A percentile compares a stretch with the other conserved stretches of the same genome.
These are phyloP conservation scores for Drymodes brunneopygia DNA, from an alignment of 2,113 vertebrate species.

Conservation along the genomic window DNA sequence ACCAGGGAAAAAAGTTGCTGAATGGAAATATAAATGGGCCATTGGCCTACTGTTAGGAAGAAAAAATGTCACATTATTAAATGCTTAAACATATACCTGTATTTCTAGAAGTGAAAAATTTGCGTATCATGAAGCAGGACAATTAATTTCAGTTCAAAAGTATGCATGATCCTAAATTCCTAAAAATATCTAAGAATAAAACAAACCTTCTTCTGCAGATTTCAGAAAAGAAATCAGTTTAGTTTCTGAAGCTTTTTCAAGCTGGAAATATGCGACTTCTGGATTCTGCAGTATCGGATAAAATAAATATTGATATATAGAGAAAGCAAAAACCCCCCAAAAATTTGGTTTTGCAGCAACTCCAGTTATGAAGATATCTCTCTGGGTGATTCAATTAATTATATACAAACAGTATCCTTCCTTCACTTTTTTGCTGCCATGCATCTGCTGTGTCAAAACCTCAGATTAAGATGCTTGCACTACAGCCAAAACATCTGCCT, in stretches of 20 bases:
- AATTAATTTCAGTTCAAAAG: background rate
- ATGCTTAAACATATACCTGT: background rate
- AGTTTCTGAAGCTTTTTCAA: background rate
- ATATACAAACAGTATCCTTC: background rate
- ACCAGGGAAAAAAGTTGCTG: background rate
- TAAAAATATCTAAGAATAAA: background rate
- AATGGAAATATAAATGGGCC: background rate
- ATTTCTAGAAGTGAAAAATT: background rate
- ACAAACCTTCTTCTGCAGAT: background rate
- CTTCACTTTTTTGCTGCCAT: background rate
- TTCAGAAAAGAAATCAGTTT: background rate
- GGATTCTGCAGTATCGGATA: background rate
- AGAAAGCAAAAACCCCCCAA: background rate
- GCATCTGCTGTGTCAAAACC: background rate
- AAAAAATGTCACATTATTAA: background rate
- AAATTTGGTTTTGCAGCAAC: background rate
- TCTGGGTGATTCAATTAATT: background rate
- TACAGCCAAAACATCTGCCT: background rate
- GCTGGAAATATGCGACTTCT: background rate
- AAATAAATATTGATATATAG: background rate
- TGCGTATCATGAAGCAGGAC: background rate
- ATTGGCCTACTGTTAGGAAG: background rate
- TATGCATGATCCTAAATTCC: background rate
- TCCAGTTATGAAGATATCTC: background rate
- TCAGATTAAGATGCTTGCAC: background rate